Conservation (phyloP, 30 jellyfish, hydroid and myxozoan genomes). For the Cassiopea andromeda region DNA sequence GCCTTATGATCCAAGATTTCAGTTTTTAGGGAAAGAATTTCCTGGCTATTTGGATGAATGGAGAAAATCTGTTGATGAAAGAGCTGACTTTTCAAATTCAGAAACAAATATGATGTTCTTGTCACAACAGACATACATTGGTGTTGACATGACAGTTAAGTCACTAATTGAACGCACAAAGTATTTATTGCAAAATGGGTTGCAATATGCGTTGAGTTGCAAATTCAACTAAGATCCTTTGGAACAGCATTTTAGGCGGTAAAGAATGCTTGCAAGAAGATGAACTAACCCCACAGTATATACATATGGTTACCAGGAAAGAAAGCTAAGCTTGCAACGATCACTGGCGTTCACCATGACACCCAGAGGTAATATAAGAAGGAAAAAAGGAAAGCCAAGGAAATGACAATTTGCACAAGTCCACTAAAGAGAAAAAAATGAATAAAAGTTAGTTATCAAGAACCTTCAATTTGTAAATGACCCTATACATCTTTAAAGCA, state of each 20-base stretch:
- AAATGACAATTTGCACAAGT: constrained; percentile 43
- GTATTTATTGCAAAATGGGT: constrained; percentile 46
- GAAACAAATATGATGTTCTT: constrained; percentile 49
- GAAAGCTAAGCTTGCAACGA: constrained; percentile 28
- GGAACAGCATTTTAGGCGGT: constrained; percentile 49
- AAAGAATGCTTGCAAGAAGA: constrained; percentile 10
- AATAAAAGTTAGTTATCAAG: constrained; percentile 20
- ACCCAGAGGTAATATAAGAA: constrained; percentile 44
- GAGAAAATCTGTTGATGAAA: constrained; percentile 39
- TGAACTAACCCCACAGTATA: constrained; percentile 16
- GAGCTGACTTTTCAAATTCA: constrained; percentile 49
- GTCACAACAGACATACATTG: constrained; percentile 35
- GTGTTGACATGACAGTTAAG: constrained; percentile 39
- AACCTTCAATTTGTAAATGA: too few relatives aligned
- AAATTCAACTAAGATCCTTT: constrained; percentile 46
- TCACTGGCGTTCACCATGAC: constrained; percentile 16
- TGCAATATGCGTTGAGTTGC: constrained; percentile 50
- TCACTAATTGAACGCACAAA: constrained; percentile 42
- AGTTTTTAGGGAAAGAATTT: constrained; percentile 30
- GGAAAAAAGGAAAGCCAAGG: constrained; percentile 42
- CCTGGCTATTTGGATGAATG: constrained; percentile 59
- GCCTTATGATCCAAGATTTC: constrained; percentile 28
- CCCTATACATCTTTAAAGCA: too few relatives aligned
- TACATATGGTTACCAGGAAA: constrained; percentile 43
- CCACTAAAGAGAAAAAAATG: constrained; percentile 43